Evolutionary conservation across 2,888 invertebrate genomes (phyloP), one percentile per base, ranked within the genome.

Genomic region (Lasioglossum calceatum): DNA sequence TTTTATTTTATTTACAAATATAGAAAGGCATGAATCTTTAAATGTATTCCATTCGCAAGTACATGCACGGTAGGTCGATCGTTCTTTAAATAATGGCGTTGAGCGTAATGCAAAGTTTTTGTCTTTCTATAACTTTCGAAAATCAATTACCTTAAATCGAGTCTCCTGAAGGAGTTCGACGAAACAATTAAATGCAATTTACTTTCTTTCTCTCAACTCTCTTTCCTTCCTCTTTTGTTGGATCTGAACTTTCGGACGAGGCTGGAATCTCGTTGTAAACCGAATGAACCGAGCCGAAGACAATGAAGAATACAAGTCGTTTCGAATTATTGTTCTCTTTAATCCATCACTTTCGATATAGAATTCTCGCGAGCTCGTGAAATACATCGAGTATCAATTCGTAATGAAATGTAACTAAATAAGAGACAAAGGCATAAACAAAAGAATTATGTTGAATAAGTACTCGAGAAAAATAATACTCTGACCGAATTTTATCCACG

Each of bases 181-280:
- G 23, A 71, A 71, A 71, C 71, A 71, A 71, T 71, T 71, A 42
- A 71, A 71, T n/a, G 71, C 12, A 71, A 71, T 71, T 71, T 71
- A 71, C n/a, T 23, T 39, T 70, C 67, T 23, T 70, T 19, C 70
- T 70, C 71, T n/a, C n/a, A 2, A 12, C 14, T n/a, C 67, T 4
- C 23, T 42, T 42, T 71, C 39, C 42, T 8, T 42, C 12, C 12
- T 2, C 71, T 71, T 42, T 42, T 71, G 39, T 71, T 42, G 14
- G 14, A 39, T n/a, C 12, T 71, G n/a, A 71, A 71, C 71, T 71
- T 71, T 39, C n/a, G 14, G 42, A 2, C n/a, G n/a, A 19, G 39
- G 23, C 39, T 70, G 39, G 12, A 71, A 42, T 42, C 71, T 71
- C 71, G 23, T 71, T 71, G 42, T 12, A 39, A 71, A 10, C 0